A percentile compares a stretch with the other conserved stretches of the same genome.
These are phyloP conservation scores for Bombus sylvicola DNA, from an alignment of 1,140 invertebrate species.

Conservation along the genomic window DNA sequence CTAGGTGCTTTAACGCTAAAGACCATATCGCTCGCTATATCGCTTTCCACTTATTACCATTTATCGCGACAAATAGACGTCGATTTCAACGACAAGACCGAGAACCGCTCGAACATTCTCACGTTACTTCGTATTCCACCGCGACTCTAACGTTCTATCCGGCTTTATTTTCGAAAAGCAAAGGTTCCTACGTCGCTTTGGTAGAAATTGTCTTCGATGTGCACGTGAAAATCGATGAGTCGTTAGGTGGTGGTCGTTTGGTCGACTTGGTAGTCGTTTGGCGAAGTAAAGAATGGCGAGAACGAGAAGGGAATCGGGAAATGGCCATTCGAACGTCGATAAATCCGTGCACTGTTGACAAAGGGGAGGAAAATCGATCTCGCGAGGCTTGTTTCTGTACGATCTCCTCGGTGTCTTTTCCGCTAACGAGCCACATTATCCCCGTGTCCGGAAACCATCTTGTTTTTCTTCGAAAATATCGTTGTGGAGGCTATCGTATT, in stretches of 20 bases:
- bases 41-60: background rate
- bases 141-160: too few species aligned
- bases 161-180: background rate
- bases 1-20: too few species aligned
- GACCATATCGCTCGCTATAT: too few species aligned
- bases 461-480: background rate
- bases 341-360: slow-evolving; percentile 31
- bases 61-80: background rate
- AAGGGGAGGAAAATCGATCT: slow-evolving; percentile 24
- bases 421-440: slow-evolving; percentile 5
- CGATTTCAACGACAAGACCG: background rate
- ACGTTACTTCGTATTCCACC: background rate
- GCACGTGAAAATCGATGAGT: slow-evolving; percentile 36
- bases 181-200: slow-evolving; percentile 57
- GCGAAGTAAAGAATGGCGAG: background rate
- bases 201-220: background rate
- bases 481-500: background rate
- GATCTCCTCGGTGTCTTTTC: background rate
- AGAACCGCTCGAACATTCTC: background rate
- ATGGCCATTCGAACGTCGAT: background rate
- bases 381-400: slow-evolving; percentile 31
- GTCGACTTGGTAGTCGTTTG: slow-evolving; percentile 8
- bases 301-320: background rate
- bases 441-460: background rate
- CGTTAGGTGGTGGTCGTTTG: background rate